Evolutionary conservation across 2,113 vertebrate genomes (phyloP).

Genomic region (Polypterus bichir): DNA sequence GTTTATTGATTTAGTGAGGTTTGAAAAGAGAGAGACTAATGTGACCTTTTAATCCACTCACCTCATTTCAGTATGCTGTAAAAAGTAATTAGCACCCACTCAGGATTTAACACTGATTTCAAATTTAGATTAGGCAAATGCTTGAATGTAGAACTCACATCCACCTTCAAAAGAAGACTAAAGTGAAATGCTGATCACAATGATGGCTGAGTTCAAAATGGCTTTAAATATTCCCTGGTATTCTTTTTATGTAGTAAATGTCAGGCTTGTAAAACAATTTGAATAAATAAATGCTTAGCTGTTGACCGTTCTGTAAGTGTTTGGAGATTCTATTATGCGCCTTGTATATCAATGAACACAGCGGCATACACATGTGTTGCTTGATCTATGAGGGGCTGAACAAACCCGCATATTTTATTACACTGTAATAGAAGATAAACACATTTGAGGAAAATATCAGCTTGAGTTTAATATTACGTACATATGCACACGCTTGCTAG

Average conservation of each 20-base stretch:
- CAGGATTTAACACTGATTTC: not conserved
- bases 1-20: slow-evolving; percentile 1
- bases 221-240: too few species aligned
- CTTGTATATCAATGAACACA: slow-evolving; percentile 14
- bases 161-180: not conserved
- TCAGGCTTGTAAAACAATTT: slow-evolving; percentile 11
- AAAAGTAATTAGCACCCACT: slow-evolving; percentile 1
- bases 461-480: slow-evolving; percentile 13
- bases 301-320: not conserved
- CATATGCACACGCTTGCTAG: slow-evolving; percentile 9
- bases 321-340: not conserved
- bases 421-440: slow-evolving; percentile 7
- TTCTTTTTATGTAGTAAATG: slow-evolving; percentile 2
- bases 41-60: not conserved
- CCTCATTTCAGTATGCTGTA: not conserved
- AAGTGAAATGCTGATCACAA: not conserved
- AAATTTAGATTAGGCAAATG: not conserved
- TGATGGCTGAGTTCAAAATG: too few species aligned
- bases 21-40: not conserved
- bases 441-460: slow-evolving; percentile 18
- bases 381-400: slow-evolving; percentile 14
- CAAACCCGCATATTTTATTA: slow-evolving; percentile 11
- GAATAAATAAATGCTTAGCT: slow-evolving; percentile 5
- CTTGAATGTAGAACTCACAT: not conserved
- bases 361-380: not conserved